phyloP scores from a whole-genome alignment of 2,113 vertebrate species.

The Ascaphus truei region DNA sequence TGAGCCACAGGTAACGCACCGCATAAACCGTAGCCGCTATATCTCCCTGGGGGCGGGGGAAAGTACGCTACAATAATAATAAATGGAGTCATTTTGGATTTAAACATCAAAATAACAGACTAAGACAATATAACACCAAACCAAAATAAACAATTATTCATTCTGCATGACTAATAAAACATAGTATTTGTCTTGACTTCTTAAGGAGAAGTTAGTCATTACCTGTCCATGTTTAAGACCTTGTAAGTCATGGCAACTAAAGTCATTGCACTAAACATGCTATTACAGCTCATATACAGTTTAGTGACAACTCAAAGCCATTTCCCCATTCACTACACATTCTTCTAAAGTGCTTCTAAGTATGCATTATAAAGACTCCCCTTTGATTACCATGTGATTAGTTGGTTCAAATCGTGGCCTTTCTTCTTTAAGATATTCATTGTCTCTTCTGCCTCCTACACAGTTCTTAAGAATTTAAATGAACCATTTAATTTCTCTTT shows the following conservation, averaged over 20 bases:
- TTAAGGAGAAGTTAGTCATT: neutral
- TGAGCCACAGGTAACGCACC: no score
- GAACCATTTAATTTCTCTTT: conserved; percentile 82
- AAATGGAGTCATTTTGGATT: no score
- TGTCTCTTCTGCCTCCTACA: conserved; percentile 69
- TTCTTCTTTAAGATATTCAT: conserved; percentile 68
- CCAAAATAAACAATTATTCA: neutral
- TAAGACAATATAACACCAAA: neutral
- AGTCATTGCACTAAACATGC: neutral
- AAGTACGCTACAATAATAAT: no score
- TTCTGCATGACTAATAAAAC: neutral
- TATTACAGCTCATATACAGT: conserved; percentile 20
- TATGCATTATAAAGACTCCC: conserved; percentile 57
- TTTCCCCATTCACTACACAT: neutral
- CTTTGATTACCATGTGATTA: conserved; percentile 74
- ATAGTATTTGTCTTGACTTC: neutral
- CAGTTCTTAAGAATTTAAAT: conserved; percentile 83
- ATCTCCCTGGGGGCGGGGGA: no score
- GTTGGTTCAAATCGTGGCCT: conserved; percentile 77
- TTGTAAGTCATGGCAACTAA: neutral
- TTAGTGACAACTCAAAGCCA: neutral
- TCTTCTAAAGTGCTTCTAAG: conserved; percentile 60
- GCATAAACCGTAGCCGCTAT: no score
- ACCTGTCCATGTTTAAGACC: neutral
- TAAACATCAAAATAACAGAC: neutral